A percentile compares a stretch with the other conserved stretches of the same genome.
Conservation (phyloP, 1,140 invertebrate species). For the Drosophila nigrodunni region DNA sequence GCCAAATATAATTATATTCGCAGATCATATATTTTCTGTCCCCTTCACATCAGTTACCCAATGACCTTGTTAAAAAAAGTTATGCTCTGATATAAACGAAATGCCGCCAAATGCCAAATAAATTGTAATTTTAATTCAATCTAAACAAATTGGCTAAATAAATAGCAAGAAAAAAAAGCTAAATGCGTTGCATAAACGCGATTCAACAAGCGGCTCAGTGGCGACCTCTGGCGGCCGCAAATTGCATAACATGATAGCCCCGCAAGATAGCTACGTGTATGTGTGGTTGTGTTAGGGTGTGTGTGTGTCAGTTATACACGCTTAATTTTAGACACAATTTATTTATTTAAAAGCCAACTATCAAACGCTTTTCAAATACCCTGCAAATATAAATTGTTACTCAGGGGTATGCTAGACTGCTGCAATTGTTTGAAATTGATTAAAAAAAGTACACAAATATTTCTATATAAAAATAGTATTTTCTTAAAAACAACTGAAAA, state of each 20-base stretch:
- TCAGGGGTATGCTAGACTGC: background rate
- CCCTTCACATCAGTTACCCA: too few relatives aligned
- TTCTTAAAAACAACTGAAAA: too few relatives aligned
- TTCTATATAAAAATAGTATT: too few relatives aligned
- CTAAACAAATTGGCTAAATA: constrained; percentile 14
- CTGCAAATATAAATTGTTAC: background rate
- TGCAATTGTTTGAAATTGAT: background rate
- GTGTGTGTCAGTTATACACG: background rate
- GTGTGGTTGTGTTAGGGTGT: background rate
- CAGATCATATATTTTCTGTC: too few relatives aligned
- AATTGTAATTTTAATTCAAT: constrained; percentile 24
- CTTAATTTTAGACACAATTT: constrained; percentile 9
- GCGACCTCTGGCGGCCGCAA: constrained; percentile 17
- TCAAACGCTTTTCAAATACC: background rate
- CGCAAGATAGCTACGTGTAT: background rate
- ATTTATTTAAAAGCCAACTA: constrained; percentile 22
- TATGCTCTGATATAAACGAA: background rate
- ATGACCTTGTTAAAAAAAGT: constrained; percentile 17
- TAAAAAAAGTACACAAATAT: too few relatives aligned
- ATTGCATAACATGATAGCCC: constrained; percentile 12
- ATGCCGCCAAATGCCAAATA: constrained; percentile 16
- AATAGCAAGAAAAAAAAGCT: constrained; percentile 2
- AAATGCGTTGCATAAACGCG: constrained; percentile 17
- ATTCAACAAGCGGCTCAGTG: constrained; percentile 5
- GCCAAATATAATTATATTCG: background rate